Conservation (phyloP, 2,797 vertebrate species). For the Parauchenoglanis ngamensis region DNA sequence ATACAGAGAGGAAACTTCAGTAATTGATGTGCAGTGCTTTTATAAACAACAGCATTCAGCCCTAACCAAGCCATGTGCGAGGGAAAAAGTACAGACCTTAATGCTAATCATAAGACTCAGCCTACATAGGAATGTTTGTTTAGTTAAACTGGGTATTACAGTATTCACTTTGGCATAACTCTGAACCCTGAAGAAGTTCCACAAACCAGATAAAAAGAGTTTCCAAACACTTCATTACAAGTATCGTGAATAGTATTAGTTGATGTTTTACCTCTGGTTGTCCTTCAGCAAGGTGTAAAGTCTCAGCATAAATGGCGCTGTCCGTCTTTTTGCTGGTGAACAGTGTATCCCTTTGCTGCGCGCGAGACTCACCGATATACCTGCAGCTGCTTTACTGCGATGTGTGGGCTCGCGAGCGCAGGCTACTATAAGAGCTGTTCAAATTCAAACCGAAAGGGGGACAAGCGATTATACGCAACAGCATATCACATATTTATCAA, state of each 20-base stretch:
- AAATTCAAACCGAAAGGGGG: conserved; percentile 60
- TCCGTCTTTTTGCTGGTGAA: conserved; percentile 28
- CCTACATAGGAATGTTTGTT: not conserved
- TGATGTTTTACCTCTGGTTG: conserved; percentile 40
- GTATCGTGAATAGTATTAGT: not conserved
- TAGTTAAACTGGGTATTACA: not conserved
- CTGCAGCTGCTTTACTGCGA: conserved; percentile 73
- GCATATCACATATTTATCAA: not conserved
- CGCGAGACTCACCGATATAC: conserved; percentile 67
- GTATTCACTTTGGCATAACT: not conserved
- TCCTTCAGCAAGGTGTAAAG: conserved; percentile 2
- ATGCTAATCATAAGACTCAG: not conserved
- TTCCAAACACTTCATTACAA: not conserved
- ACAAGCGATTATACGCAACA: not conserved
- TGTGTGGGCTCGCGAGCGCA: conserved; percentile 55
- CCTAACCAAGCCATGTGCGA: not conserved
- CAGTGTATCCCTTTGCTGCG: conserved; percentile 59
- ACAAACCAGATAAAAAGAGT: not conserved
- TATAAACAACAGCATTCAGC: not conserved
- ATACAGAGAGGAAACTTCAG: not conserved
- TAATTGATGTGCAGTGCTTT: not conserved
- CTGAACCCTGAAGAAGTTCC: conserved; percentile 15
- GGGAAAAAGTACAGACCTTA: not conserved
- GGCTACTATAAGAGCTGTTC: conserved; percentile 61
- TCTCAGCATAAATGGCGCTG: conserved; percentile 27